Percentiles rank a stretch among this genome's conserved stretches.
phyloP scores from a whole-genome alignment of 2,888 invertebrate species.

The Mesorhabditis sp. region DNA sequence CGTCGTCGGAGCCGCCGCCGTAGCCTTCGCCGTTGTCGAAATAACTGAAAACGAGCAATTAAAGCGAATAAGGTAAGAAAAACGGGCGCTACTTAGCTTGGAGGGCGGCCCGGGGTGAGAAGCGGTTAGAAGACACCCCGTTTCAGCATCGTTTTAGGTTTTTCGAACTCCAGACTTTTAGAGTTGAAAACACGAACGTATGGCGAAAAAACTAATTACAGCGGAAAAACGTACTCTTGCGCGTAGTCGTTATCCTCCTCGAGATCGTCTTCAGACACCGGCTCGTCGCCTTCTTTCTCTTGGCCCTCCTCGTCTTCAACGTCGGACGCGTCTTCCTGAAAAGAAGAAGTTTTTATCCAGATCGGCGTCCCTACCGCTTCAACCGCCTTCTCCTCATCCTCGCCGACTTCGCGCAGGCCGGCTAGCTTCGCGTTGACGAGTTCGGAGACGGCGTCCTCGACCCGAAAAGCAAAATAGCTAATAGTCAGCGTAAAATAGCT shows the following conservation, averaged over 20 bases:
- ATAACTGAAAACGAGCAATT: slow-evolving; percentile 35
- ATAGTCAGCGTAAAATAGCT: background rate
- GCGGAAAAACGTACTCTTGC: background rate
- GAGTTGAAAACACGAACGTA: background rate
- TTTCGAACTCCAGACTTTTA: background rate
- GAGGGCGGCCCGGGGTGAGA: no score
- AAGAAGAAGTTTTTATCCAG: slow-evolving; percentile 16
- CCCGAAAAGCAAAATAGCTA: background rate
- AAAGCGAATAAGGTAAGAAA: background rate
- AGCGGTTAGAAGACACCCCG: no score
- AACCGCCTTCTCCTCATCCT: slow-evolving; percentile 20
- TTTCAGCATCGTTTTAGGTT: background rate
- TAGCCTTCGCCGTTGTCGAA: slow-evolving; percentile 56
- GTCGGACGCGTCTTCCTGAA: slow-evolving; percentile 22
- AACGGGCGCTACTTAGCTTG: background rate
- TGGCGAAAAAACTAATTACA: background rate
- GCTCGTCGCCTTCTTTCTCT: slow-evolving; percentile 22
- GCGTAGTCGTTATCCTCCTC: slow-evolving; percentile 56
- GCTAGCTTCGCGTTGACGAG: slow-evolving; percentile 24
- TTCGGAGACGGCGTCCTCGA: slow-evolving; percentile 10
- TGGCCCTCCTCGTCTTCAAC: slow-evolving; percentile 23
- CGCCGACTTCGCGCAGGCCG: slow-evolving; percentile 28
- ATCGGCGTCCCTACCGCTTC: slow-evolving; percentile 24
- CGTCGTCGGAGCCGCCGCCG: slow-evolving; percentile 47
- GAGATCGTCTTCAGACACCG: slow-evolving; percentile 47